These are phyloP conservation scores for Siniperca scherzeri DNA, from an alignment of 2,797 vertebrate genomes.

Conservation along the genomic window DNA sequence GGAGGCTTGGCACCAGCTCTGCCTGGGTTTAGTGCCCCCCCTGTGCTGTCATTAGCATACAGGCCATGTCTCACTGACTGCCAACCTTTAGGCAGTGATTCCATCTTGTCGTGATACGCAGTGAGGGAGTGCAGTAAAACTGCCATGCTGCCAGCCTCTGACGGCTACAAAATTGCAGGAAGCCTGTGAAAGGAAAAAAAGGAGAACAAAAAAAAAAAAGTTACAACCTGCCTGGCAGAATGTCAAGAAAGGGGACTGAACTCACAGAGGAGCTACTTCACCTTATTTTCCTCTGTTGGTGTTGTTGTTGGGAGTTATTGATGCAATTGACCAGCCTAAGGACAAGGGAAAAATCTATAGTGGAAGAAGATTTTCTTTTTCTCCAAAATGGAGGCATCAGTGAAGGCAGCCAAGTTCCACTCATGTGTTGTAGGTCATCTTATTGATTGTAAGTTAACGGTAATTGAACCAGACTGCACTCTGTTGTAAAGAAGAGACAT, in stretches of 20 bases:
- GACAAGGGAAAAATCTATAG: constrained; percentile 74
- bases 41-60: constrained; percentile 79
- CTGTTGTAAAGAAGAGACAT: constrained; percentile 77
- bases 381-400: constrained; percentile 77
- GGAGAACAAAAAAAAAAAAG: constrained; percentile 54
- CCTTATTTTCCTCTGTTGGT: constrained; percentile 70
- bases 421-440: constrained; percentile 80
- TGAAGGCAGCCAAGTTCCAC: constrained; percentile 76
- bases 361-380: constrained; percentile 71
- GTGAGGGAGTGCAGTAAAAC: constrained; percentile 77
- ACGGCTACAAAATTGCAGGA: constrained; percentile 76
- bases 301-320: constrained; percentile 80
- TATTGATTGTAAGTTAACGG: constrained; percentile 82
- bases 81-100: constrained; percentile 81
- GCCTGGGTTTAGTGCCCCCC: constrained; percentile 41
- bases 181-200: constrained; percentile 63
- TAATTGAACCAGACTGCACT: constrained; percentile 78
- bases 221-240: constrained; percentile 74
- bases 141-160: constrained; percentile 76
- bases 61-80: constrained; percentile 77
- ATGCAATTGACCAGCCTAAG: constrained; percentile 76
- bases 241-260: constrained; percentile 69
- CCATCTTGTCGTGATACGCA: constrained; percentile 75
- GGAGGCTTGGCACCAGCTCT: constrained; percentile 59
- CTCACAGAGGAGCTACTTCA: constrained; percentile 70